Percentiles rank a stretch among this genome's conserved stretches.
phyloP scores from a whole-genome alignment of 1,140 invertebrate species.

The Latrodectus geometricus region DNA sequence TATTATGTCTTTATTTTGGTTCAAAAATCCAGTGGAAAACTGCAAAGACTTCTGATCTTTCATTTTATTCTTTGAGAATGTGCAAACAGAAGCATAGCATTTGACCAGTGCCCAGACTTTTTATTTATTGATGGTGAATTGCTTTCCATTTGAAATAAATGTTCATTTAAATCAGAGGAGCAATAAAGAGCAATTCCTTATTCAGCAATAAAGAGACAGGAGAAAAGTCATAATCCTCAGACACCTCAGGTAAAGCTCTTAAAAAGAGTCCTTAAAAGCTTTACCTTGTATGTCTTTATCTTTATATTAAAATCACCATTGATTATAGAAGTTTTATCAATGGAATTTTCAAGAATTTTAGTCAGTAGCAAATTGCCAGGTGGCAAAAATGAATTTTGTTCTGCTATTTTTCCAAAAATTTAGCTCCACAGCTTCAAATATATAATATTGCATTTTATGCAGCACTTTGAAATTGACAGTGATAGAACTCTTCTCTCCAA shows the following conservation, averaged over 20 bases:
- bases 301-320: constrained; percentile 32
- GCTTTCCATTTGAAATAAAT: constrained; percentile 1
- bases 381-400: constrained; percentile 25
- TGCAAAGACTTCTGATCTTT: no score
- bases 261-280: constrained; percentile 11
- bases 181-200: constrained; percentile 1
- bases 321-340: no score
- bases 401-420: background rate
- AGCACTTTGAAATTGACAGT: constrained; percentile 14
- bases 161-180: constrained; percentile 3
- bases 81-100: background rate
- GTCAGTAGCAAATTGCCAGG: background rate
- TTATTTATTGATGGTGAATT: constrained; percentile 1
- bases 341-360: background rate
- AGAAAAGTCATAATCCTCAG: no score
- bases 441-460: constrained; percentile 16
- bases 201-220: background rate
- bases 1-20: constrained; percentile 1
- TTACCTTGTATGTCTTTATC: background rate
- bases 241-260: no score
- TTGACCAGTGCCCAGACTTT: background rate
- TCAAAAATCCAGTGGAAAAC: background rate
- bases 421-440: constrained; percentile 24
- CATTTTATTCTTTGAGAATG: no score
- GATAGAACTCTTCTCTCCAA: constrained; percentile 14